Conservation (phyloP, 2,888 invertebrate species). For the Rotaria socialis region DNA sequence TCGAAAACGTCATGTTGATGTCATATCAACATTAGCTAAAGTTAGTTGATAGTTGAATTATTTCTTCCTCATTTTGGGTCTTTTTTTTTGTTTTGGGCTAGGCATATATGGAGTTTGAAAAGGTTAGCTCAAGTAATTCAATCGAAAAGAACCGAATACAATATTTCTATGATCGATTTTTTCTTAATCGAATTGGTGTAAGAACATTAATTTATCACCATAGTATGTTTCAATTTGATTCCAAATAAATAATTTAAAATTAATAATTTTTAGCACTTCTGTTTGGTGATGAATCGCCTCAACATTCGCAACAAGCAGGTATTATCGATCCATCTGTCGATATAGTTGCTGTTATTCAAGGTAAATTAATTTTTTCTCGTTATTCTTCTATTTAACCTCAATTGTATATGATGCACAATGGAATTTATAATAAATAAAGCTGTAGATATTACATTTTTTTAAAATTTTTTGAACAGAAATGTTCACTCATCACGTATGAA, state of each 20-base stretch:
- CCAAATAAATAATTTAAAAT: neutral
- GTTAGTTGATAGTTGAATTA: constrained; percentile 48
- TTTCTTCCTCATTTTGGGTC: neutral
- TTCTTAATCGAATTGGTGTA: constrained; percentile 95
- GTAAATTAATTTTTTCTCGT: neutral
- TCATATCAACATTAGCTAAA: constrained; percentile 93
- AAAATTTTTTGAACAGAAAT: too few species aligned
- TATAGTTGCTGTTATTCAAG: constrained; percentile 75
- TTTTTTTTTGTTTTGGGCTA: neutral
- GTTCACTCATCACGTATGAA: too few species aligned
- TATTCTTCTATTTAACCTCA: neutral
- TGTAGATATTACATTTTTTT: too few species aligned
- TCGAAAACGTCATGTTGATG: constrained; percentile 87
- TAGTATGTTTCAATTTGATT: neutral
- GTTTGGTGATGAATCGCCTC: constrained; percentile 4
- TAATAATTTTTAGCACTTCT: neutral
- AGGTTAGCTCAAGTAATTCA: neutral
- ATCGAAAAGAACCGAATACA: constrained; percentile 62
- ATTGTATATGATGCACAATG: too few species aligned
- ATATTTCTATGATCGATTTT: constrained; percentile 95
- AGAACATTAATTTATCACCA: constrained; percentile 77
- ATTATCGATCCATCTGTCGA: constrained; percentile 93
- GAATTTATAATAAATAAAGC: too few species aligned
- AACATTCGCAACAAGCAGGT: constrained; percentile 72
- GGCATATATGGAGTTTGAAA: constrained; percentile 19